These are phyloP conservation scores for Eudemis profundana DNA, from an alignment of 2,888 invertebrate genomes.

Conservation along the genomic window DNA sequence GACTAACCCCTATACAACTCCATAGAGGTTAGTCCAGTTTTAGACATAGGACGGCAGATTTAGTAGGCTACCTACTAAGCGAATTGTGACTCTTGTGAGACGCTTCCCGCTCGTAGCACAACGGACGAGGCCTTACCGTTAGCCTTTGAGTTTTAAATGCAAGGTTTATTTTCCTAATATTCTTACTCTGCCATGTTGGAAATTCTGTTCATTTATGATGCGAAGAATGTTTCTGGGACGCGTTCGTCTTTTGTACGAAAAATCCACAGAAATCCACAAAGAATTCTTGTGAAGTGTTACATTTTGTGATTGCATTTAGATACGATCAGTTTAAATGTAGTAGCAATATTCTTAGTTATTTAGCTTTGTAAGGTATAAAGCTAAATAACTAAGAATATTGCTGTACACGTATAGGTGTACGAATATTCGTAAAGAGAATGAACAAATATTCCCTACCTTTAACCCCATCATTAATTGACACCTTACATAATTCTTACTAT, in stretches of 20 bases:
- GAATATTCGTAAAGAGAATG: no score
- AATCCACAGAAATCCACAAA: not conserved
- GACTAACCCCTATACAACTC: no score
- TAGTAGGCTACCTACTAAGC: no score
- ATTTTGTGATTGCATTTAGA: not conserved
- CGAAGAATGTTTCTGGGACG: constrained; percentile 10
- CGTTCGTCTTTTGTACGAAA: not conserved
- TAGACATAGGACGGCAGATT: no score
- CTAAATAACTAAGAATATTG: no score
- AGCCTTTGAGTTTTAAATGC: constrained; percentile 30
- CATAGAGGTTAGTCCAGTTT: no score
- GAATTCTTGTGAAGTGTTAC: constrained; percentile 1
- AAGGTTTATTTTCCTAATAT: constrained; percentile 19
- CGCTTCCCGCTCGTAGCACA: not conserved
- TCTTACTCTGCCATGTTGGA: constrained; percentile 9
- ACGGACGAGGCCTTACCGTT: not conserved
- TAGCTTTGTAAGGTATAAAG: not conserved
- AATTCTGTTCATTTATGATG: constrained; percentile 26
- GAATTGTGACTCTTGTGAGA: not conserved
- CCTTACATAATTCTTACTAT: no score
- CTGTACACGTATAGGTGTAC: no score
- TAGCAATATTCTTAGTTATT: not conserved
- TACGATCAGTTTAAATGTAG: no score
- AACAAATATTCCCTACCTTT: no score
- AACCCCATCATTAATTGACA: no score